Percentiles rank a stretch among this genome's conserved stretches.
Conservation (phyloP, 2,113 vertebrate genomes). For the Electrona antarctica region DNA sequence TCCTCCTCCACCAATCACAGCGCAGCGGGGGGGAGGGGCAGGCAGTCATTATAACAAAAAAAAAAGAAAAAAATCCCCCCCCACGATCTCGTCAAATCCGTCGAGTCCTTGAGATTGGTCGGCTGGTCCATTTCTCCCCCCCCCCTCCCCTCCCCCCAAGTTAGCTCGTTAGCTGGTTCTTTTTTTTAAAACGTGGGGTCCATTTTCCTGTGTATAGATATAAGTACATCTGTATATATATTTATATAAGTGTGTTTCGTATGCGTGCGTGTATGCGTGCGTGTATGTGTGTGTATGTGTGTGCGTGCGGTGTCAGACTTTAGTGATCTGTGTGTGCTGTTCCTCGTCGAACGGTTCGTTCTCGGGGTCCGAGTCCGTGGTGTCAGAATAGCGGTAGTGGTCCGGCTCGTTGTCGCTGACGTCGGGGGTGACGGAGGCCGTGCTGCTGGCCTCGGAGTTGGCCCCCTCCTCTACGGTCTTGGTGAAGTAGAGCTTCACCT, state of each 20-base stretch:
- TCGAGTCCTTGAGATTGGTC: no score
- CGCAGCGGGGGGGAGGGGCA: no score
- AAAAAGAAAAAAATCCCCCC: no score
- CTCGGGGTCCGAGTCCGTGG: conserved; percentile 98
- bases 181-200: not conserved
- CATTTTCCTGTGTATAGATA: conserved; percentile 7
- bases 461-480: conserved; percentile 96
- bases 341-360: conserved; percentile 96
- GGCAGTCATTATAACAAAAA: no score
- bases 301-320: conserved; percentile 84
- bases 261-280: not conserved
- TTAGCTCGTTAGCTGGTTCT: conserved; percentile 7
- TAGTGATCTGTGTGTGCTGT: conserved; percentile 93
- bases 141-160: conserved; percentile 27
- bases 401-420: conserved; percentile 99
- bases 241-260: conserved; percentile 1
- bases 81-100: no score
- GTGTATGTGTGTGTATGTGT: not conserved
- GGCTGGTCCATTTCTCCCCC: not conserved
- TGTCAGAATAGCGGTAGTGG: conserved; percentile 98
- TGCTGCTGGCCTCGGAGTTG: conserved; percentile 92
- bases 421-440: conserved; percentile 93
- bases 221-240: conserved; percentile 3
- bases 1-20: no score
- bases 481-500: conserved; percentile 96